These are phyloP conservation scores for Polia nebulosa DNA, from an alignment of 2,888 invertebrate species.

Conservation along the genomic window DNA sequence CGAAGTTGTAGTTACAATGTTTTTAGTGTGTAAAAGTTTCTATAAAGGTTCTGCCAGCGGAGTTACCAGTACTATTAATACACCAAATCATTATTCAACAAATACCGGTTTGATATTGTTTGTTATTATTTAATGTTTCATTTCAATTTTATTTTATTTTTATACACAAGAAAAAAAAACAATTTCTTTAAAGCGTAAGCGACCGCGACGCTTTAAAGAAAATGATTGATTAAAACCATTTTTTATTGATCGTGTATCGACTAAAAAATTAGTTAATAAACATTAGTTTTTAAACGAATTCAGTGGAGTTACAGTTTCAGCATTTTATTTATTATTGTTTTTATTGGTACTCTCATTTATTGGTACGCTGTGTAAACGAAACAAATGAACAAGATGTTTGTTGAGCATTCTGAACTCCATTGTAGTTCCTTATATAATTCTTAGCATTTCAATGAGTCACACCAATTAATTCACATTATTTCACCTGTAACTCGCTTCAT, in stretches of 20 bases:
- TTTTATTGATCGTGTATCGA: background rate
- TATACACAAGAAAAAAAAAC: background rate
- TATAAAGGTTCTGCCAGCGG: slow-evolving; percentile 43
- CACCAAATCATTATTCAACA: slow-evolving; percentile 34
- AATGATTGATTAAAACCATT: too few species aligned
- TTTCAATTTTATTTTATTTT: background rate
- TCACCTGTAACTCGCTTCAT: background rate
- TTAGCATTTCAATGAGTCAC: slow-evolving; percentile 23
- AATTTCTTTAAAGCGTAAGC: background rate
- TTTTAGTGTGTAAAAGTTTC: slow-evolving; percentile 47
- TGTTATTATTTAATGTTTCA: slow-evolving; percentile 27
- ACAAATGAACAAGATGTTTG: background rate
- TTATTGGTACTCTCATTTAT: background rate
- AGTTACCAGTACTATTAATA: slow-evolving; percentile 26
- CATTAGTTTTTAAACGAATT: background rate
- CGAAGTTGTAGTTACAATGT: slow-evolving; percentile 41
- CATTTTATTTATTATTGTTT: background rate
- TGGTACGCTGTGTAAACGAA: background rate
- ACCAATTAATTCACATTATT: slow-evolving; percentile 7
- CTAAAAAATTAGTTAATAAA: background rate
- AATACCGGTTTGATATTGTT: slow-evolving; percentile 52
- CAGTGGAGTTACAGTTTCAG: background rate
- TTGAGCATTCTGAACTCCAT: background rate
- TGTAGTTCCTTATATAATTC: slow-evolving; percentile 1
- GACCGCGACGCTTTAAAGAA: too few species aligned